Base-by-base conservation (phyloP, 2,888 invertebrate species). In the Eristalinus aeneus region DNA sequence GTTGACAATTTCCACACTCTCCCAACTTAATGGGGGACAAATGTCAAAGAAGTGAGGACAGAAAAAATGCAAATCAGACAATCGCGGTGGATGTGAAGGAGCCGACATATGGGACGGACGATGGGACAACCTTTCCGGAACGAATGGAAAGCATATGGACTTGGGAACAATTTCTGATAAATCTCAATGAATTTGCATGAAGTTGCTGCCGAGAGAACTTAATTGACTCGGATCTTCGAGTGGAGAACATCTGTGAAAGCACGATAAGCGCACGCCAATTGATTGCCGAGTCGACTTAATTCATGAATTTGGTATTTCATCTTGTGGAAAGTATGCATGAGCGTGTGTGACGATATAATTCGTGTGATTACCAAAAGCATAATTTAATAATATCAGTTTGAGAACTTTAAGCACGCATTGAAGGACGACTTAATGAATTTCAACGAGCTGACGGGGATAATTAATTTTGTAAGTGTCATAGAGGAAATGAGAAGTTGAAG, bases 1-100 rank as follows among this genome's bases (percentile, higher is more conserved):
- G 68, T 69, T 69, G 68, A 69, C 68, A 36, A 56, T 56, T 56
- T 12, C 23, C 56, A 56, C 56, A 56, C 16, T 56, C 56, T 22
- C 16, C 3, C 23, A 11, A 23, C 56, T 56, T 56, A 56, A 56
- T 56, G 12, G 23, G 56, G 56, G 12, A n/a, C n/a, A 27, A 12
- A 11, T 23, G 56, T 56, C 56, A 56, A 56, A 22, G 56, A 23
- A 56, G 22, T 22, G 23, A 12, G 23, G 56, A 27, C 56, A 56
- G 46, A 46, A 56, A 56, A 56, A 56, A 56, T 56, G 56, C 23
- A 56, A 56, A 56, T 56, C 23, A 56, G 11, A 56, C 56, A 22
- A 22, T 22, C 23, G 1, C 22, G 10, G 8, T 11, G 56, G 23
- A 11, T 23, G 12, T 11, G 23, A 23, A 23, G 23, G 23, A 56